These are phyloP conservation scores for Elephantulus edwardii DNA, from an alignment of 2,113 vertebrate species.

Conservation along the genomic window DNA sequence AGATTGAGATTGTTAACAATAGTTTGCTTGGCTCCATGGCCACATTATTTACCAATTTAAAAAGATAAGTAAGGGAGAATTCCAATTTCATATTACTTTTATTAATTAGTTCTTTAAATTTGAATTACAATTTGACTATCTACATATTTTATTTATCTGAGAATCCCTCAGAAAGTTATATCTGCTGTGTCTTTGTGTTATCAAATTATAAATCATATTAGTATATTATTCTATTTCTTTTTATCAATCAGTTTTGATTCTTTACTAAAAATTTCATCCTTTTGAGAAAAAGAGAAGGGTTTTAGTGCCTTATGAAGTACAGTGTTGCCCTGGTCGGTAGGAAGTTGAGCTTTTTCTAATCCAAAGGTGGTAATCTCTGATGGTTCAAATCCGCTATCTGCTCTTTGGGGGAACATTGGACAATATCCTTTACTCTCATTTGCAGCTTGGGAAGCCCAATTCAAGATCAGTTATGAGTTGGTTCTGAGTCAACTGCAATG, in stretches of 20 bases:
- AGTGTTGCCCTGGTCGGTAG: too few relatives aligned
- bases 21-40: too few relatives aligned
- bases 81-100: background rate
- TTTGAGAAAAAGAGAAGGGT: background rate
- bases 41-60: background rate
- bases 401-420: too few relatives aligned
- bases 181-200: background rate
- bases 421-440: too few relatives aligned
- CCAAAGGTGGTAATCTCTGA: too few relatives aligned
- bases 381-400: too few relatives aligned
- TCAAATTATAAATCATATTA: background rate
- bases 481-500: too few relatives aligned
- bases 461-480: too few relatives aligned
- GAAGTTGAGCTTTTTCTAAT: too few relatives aligned
- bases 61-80: background rate
- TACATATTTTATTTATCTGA: background rate
- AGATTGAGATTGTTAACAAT: too few relatives aligned
- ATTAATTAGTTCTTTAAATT: background rate
- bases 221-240: background rate
- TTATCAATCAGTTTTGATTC: background rate
- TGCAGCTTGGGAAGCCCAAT: too few relatives aligned
- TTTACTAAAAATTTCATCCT: background rate
- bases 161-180: background rate
- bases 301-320: background rate
- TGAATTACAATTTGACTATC: background rate